Evolutionary conservation across 35 echinoderm and acorn worm species (phyloP), one percentile per base, ranked within the genome.

Genomic region (Apostichopus californicus): DNA sequence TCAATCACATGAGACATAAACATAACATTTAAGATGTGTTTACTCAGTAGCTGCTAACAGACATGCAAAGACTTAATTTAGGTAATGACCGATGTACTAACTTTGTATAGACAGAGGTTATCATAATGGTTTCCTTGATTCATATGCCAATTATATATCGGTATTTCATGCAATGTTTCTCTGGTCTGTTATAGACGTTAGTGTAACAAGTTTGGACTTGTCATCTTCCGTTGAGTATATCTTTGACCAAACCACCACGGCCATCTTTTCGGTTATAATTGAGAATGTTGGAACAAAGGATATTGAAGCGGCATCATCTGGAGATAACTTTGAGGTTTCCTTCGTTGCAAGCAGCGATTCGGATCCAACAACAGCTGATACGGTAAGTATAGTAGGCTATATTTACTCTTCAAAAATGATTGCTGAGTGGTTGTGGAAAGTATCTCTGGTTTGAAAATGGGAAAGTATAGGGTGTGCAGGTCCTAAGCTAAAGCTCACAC

Each of bases 201-300:
- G 64, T 68, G 18, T 68, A 11, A 68, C 11, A 11, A 68, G 64
- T 18, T 68, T 68, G 64, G 18, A 11, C 18, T 56, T 56, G 18
- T 56, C 80, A 17, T 46, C 80, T n/a, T 55, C 80, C 55, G 80
- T 83, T 34, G 80, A 83, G 55, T 83, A 83, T 83, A 53, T 83
- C n/a, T 83, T 83, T 55, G 46, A 55, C 55, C 34, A 83, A 55
- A 56, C 18, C 18, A 83, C 80, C 52, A 83, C 46, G 17, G 80
- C 55, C 52, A n/a, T 56, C 6, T 83, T 55, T 17, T 56, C 80
- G 8, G 80, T 83, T 6, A 55, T 17, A 17, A 83, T 83, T 83
- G 55, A 56, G 34, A 83, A 83, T 53, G 10, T 6, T 83, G 80
- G 80, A 56, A 18, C 34, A 83, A 83, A 25, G n/a, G 53, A 46